phyloP scores from a whole-genome alignment of 2,888 invertebrate genomes.

The Sphaerophoria rueppellii region DNA sequence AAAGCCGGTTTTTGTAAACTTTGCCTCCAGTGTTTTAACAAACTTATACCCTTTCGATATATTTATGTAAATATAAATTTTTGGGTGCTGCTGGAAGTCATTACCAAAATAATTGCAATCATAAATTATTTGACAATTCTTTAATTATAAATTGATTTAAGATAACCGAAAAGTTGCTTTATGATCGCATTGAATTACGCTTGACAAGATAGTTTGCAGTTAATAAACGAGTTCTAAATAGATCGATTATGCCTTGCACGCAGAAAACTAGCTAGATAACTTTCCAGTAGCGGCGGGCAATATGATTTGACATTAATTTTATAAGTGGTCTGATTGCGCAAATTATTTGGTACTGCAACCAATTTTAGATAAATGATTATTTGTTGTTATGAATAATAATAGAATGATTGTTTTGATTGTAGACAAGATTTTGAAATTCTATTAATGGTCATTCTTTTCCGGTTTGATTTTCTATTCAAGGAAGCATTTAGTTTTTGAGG shows the following conservation, averaged over 20 bases:
- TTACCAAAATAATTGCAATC: constrained; percentile 56
- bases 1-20: constrained; percentile 3
- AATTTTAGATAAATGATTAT: background rate
- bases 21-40: background rate
- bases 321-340: background rate
- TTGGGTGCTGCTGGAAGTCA: constrained; percentile 41
- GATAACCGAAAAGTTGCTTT: constrained; percentile 21
- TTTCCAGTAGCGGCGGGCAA: background rate
- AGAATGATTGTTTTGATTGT: too few relatives aligned
- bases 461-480: too few relatives aligned
- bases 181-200: background rate
- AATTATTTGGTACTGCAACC: background rate
- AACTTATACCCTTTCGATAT: background rate
- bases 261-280: background rate
- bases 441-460: too few relatives aligned
- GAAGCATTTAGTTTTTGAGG: too few relatives aligned
- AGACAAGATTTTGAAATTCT: too few relatives aligned
- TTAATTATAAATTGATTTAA: constrained; percentile 62
- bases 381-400: too few relatives aligned
- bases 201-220: constrained; percentile 16
- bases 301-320: background rate
- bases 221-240: constrained; percentile 31
- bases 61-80: background rate
- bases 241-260: background rate
- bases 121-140: constrained; percentile 67